phyloP scores from a whole-genome alignment of 2,797 vertebrate genomes.

The Sebastolobus altivelis region DNA sequence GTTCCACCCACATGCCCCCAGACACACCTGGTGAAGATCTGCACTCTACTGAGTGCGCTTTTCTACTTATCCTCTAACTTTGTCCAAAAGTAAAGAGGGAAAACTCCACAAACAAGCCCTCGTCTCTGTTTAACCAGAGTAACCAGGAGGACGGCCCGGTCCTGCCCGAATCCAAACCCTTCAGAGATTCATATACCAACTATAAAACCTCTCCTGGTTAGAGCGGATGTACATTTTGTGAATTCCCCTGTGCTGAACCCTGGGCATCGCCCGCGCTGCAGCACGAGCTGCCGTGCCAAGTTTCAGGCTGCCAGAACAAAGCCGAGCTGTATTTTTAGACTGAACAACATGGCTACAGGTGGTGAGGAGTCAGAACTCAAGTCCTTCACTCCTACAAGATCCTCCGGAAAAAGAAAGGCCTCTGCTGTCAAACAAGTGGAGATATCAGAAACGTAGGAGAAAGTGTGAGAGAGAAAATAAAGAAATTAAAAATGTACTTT shows the following conservation, averaged over 20 bases:
- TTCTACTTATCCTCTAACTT: neutral
- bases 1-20: neutral
- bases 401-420: conserved; percentile 73
- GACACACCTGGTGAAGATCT: neutral
- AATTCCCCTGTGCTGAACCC: conserved; percentile 60
- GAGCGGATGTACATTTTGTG: conserved; percentile 34
- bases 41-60: neutral
- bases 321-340: conserved; percentile 67
- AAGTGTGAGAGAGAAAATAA: conserved; percentile 26
- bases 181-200: conserved; percentile 16
- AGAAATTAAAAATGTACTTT: conserved; percentile 58
- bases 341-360: conserved; percentile 71
- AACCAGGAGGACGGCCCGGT: conserved; percentile 17
- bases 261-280: conserved; percentile 58
- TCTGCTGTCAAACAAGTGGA: conserved; percentile 59
- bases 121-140: conserved; percentile 19
- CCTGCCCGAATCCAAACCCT: conserved; percentile 33
- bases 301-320: conserved; percentile 69
- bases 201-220: conserved; percentile 43
- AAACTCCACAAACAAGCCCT: neutral
- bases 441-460: conserved; percentile 56
- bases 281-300: conserved; percentile 64
- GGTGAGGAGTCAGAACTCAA: conserved; percentile 73
- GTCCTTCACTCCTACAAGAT: conserved; percentile 74
- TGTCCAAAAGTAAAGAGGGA: neutral